A percentile compares a stretch with the other conserved stretches of the same genome.
phyloP scores from a whole-genome alignment of 2,888 invertebrate species.

The Agapostemon virescens region DNA sequence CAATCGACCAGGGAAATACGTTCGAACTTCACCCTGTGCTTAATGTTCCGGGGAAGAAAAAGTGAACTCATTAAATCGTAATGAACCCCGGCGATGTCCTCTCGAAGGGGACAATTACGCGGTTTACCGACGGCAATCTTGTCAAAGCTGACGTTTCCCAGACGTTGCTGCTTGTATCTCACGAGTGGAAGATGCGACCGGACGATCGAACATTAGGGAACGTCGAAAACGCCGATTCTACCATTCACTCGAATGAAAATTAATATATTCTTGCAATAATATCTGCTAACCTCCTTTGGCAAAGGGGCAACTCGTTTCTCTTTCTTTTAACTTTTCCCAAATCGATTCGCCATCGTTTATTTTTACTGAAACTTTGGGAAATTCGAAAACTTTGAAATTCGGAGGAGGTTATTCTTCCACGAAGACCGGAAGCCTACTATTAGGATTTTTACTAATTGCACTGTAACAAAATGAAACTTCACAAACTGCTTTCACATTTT shows the following conservation, averaged over 20 bases:
- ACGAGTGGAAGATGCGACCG: background rate
- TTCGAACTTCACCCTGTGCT: slow-evolving; percentile 20
- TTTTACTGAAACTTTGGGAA: too few species aligned
- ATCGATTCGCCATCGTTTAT: background rate
- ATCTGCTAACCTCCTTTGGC: background rate
- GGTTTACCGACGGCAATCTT: slow-evolving; percentile 31
- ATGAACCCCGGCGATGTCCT: slow-evolving; percentile 12
- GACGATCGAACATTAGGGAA: background rate
- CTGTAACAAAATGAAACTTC: too few species aligned
- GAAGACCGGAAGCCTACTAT: too few species aligned
- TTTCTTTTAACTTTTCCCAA: background rate
- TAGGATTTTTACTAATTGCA: too few species aligned
- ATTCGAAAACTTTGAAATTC: too few species aligned
- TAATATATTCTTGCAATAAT: background rate
- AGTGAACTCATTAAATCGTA: slow-evolving; percentile 25
- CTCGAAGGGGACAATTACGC: slow-evolving; percentile 13
- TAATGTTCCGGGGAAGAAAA: slow-evolving; percentile 28
- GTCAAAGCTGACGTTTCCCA: slow-evolving; percentile 19
- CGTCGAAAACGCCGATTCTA: background rate
- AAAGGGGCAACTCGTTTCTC: background rate
- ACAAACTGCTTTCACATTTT: too few species aligned
- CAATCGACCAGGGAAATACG: slow-evolving; percentile 23
- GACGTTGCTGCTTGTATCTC: background rate
- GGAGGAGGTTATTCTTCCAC: too few species aligned
- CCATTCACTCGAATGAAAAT: background rate